Evolutionary conservation across 1,140 invertebrate species (phyloP), one percentile per base, ranked within the genome.

Genomic region (Drosophila malerkotliana): DNA sequence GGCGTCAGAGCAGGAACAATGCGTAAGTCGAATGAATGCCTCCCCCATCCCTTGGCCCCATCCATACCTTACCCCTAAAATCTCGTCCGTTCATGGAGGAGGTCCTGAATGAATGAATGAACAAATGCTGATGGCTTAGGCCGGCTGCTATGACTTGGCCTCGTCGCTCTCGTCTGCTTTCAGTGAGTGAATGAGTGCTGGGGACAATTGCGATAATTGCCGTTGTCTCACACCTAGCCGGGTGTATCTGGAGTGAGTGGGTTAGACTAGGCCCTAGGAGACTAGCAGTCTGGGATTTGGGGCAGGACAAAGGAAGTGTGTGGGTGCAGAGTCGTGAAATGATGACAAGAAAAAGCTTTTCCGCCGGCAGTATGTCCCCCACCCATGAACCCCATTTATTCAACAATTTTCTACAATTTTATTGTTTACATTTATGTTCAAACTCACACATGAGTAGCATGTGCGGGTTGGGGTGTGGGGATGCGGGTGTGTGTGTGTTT

Each of bases 321-420:
- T 12, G 54, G 59, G 54, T 58, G 78, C 78, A 76, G 74, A 80
- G 62, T 82, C 79, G 76, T 88, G 79, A 88, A 88, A 88, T 88
- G 83, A 88, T 88, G 83, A 88, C 83, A 88, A 83, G 83, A 71
- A 88, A 88, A 88, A 77, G 83, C 83, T 88, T 87, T 88, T 88
- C 79, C 83, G 79, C 51, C 66, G 83, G 68, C 83, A 76, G 75
- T 88, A 79, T 87, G 78, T 51, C 76, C 41, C 32, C 39, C 12
- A 12, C 14, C 47, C 47, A 41, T 48, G 24, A 69, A 72, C 66
- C 85, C 85, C 88, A 88, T 87, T 71, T 71, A 71, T 71, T 71
- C 67, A 71, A 71, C 67, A 71, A 71, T 71, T 71, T 71, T 87
- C 76, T 79, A 87, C 83, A 87, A 87, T 88, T 88, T 88, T 82